Conservation (phyloP, 1,140 invertebrate genomes). For the Ceratitis capitata region DNA sequence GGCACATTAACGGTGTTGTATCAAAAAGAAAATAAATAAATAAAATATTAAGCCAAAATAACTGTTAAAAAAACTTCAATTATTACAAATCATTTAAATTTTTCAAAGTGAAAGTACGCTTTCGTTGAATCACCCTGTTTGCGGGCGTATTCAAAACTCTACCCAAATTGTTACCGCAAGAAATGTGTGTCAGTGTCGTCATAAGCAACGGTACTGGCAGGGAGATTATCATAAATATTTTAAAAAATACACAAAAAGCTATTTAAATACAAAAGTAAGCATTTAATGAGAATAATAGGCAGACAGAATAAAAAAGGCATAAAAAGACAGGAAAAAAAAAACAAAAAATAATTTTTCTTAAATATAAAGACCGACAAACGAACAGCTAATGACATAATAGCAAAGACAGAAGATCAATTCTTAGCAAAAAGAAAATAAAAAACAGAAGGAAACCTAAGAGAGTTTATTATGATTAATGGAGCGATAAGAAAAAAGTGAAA, state of each 20-base stretch:
- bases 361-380: neutral
- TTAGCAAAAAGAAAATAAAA: neutral
- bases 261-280: neutral
- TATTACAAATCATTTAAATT: neutral
- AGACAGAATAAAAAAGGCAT: neutral
- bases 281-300: neutral
- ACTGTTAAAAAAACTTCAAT: neutral
- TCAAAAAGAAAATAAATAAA: too few species aligned
- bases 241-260: neutral
- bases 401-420: neutral
- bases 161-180: neutral
- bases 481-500: neutral
- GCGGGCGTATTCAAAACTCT: neutral
- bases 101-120: neutral
- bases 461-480: neutral
- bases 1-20: too few species aligned
- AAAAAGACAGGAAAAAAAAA: neutral
- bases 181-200: conserved; percentile 32
- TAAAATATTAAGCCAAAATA: neutral
- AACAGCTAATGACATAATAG: neutral
- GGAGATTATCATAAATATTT: conserved; percentile 13
- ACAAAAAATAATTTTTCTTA: neutral
- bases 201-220: neutral
- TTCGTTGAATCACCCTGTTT: conserved; percentile 25
- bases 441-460: too few species aligned